phyloP scores from a whole-genome alignment of 2,113 vertebrate genomes.

The Buteo buteo region DNA sequence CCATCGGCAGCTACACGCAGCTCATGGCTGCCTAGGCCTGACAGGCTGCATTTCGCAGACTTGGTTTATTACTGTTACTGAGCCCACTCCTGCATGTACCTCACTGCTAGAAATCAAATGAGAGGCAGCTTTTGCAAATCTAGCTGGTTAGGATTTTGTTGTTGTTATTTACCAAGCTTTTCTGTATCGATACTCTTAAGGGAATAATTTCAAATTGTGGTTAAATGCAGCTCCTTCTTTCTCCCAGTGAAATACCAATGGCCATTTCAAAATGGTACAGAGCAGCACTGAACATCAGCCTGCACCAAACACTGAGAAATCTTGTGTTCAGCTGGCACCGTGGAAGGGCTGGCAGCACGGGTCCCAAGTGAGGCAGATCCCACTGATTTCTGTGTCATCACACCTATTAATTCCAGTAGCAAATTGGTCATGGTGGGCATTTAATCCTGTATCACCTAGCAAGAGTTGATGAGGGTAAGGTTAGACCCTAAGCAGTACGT shows the following conservation, averaged over 20 bases:
- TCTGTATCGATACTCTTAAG: not conserved
- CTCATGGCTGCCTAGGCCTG: not conserved
- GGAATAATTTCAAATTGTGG: not conserved
- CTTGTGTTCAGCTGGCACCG: not conserved
- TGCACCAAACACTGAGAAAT: not conserved
- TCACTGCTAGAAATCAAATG: not conserved
- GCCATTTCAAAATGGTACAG: not conserved
- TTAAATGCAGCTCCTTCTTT: not conserved
- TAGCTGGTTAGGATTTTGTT: not conserved
- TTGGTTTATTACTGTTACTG: not conserved
- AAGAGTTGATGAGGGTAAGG: not conserved
- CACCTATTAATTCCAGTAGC: not conserved
- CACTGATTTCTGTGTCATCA: not conserved
- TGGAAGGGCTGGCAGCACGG: not conserved
- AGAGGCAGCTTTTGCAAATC: not conserved
- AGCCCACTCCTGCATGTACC: not conserved
- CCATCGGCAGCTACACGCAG: rapidly evolving
- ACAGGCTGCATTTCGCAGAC: too few species aligned
- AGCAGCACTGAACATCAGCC: not conserved
- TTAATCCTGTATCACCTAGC: not conserved
- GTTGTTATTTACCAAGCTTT: not conserved
- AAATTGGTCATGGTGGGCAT: not conserved
- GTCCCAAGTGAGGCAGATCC: not conserved
- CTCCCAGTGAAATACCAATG: rapidly evolving
- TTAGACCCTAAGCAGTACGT: rapidly evolving